Conservation (phyloP, 2,113 vertebrate genomes). For the Pseudopipra pipra region DNA sequence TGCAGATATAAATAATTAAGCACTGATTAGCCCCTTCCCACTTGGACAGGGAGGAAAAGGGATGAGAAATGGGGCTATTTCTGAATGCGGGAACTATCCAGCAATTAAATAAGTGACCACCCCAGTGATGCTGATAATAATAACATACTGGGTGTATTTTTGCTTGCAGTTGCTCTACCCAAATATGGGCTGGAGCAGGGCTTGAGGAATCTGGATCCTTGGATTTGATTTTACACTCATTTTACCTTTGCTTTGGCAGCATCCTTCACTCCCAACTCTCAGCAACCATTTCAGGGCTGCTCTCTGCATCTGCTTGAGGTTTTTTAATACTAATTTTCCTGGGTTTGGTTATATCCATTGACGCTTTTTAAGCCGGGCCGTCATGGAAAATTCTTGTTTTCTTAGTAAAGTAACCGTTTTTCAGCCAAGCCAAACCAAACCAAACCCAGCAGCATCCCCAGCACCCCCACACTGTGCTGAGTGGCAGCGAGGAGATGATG, state of each 20-base stretch:
- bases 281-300: fast-evolving
- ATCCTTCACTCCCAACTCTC: neutral
- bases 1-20: neutral
- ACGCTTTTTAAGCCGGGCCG: neutral
- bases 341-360: no score
- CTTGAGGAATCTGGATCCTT: neutral
- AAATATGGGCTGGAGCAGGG: fast-evolving
- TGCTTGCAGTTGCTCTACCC: neutral
- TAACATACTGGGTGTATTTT: fast-evolving
- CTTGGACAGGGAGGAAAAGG: neutral
- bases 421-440: neutral
- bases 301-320: fast-evolving
- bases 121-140: neutral
- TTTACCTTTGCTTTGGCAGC: neutral
- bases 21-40: neutral
- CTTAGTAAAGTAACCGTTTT: neutral
- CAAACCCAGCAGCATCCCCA: neutral
- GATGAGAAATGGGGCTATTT: neutral
- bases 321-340: neutral
- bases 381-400: neutral
- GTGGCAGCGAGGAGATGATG: neutral
- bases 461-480: fast-evolving
- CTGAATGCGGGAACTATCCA: neutral
- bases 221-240: neutral
- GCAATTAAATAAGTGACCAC: neutral